These are phyloP conservation scores for Phrynosoma platyrhinos DNA, from an alignment of 2,113 vertebrate genomes.

Conservation along the genomic window DNA sequence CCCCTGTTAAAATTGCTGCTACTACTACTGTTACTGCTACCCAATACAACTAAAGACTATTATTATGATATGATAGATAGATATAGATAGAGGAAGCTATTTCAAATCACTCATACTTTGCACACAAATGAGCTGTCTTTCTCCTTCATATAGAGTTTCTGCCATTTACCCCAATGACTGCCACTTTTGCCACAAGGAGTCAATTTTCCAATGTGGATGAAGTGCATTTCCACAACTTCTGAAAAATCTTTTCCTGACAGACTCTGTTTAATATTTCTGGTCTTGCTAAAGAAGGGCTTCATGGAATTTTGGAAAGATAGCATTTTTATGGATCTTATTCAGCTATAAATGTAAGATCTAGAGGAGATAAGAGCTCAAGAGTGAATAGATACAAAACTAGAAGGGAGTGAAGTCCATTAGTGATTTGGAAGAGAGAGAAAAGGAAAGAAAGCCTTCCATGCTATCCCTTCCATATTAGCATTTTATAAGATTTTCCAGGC, in stretches of 20 bases:
- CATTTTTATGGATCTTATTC: slow-evolving; percentile 42
- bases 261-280: slow-evolving; percentile 27
- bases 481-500: too few relatives aligned
- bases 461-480: too few relatives aligned
- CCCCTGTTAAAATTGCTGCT: too few relatives aligned
- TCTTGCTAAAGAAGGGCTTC: slow-evolving; percentile 43
- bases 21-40: too few relatives aligned
- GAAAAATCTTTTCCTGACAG: slow-evolving; percentile 34
- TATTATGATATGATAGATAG: neutral
- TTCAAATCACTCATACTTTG: fast-evolving
- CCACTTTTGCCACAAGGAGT: neutral
- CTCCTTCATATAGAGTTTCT: neutral
- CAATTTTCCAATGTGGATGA: neutral
- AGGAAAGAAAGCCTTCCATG: neutral
- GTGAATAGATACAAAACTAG: slow-evolving; percentile 31
- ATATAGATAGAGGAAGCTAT: fast-evolving
- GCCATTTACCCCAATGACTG: neutral
- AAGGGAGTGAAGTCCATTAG: slow-evolving; percentile 53
- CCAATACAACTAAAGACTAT: neutral
- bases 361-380: too few relatives aligned
- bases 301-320: slow-evolving; percentile 54
- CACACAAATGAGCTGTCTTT: fast-evolving
- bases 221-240: slow-evolving; percentile 38
- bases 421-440: slow-evolving; percentile 25
- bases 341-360: slow-evolving; percentile 56